A percentile compares a stretch with the other conserved stretches of the same genome.
These are phyloP conservation scores for Diarsia dahlii DNA, from an alignment of 2,888 invertebrate genomes.

Conservation along the genomic window DNA sequence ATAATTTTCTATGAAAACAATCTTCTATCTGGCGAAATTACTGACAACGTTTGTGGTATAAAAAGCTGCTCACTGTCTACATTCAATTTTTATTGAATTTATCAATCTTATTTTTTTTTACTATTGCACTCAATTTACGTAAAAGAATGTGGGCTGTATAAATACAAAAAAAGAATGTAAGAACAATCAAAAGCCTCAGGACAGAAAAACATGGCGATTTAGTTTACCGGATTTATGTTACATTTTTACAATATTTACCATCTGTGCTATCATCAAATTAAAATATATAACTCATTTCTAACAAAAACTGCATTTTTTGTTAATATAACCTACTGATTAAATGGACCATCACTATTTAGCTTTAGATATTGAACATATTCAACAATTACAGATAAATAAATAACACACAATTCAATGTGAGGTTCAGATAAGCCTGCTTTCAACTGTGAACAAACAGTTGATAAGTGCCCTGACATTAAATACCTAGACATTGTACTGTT, in stretches of 20 bases:
- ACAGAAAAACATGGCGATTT: neutral
- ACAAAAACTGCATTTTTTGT: constrained; percentile 23
- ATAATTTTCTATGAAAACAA: constrained; percentile 60
- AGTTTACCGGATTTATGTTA: constrained; percentile 27
- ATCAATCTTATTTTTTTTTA: constrained; percentile 18
- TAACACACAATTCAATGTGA: constrained; percentile 53
- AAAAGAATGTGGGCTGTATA: constrained; percentile 42
- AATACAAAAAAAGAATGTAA: constrained; percentile 6
- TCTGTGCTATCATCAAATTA: constrained; percentile 22
- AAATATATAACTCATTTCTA: constrained; percentile 9
- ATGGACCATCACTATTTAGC: constrained; percentile 30
- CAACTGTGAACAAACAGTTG: constrained; percentile 52
- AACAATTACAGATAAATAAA: constrained; percentile 57
- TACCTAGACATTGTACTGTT: constrained; percentile 61
- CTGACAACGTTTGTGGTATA: constrained; percentile 34
- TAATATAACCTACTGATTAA: constrained; percentile 35
- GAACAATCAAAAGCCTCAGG: constrained; percentile 7
- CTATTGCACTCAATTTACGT: constrained; percentile 34
- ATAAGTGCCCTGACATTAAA: constrained; percentile 57
- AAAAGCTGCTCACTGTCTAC: constrained; percentile 40
- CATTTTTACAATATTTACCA: constrained; percentile 16
- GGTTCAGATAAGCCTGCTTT: constrained; percentile 62
- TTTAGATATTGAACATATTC: constrained; percentile 40
- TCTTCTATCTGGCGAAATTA: constrained; percentile 40
- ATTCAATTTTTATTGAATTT: constrained; percentile 19